Evolutionary conservation across 64 coral and sea anemone genomes (phyloP).

Genomic region (Pachyseris speciosa): DNA sequence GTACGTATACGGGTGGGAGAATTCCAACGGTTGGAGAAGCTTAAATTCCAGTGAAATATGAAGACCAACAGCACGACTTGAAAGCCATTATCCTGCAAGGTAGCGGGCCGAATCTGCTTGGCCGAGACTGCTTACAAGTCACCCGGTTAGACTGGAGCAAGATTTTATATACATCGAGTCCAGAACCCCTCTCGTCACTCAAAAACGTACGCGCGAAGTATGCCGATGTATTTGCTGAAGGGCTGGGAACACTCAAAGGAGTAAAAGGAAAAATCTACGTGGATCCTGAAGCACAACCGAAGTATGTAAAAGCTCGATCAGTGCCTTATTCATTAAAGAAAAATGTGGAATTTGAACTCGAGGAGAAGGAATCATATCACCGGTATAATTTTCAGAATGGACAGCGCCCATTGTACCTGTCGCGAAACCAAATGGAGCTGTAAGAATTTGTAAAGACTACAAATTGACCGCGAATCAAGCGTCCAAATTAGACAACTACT

Average conservation of each 20-base stretch:
- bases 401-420: slow-evolving; percentile 65
- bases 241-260: slow-evolving; percentile 57
- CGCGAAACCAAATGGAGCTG: slow-evolving; percentile 62
- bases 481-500: slow-evolving; percentile 70
- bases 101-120: slow-evolving; percentile 47
- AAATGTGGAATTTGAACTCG: slow-evolving; percentile 46
- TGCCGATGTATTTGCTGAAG: slow-evolving; percentile 52
- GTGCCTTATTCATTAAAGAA: slow-evolving; percentile 44
- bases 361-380: slow-evolving; percentile 38
- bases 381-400: slow-evolving; percentile 70
- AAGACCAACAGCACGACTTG: background rate
- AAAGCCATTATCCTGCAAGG: background rate
- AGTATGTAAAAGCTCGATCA: slow-evolving; percentile 38
- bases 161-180: background rate
- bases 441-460: slow-evolving; percentile 62
- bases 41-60: slow-evolving; percentile 34
- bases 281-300: slow-evolving; percentile 26
- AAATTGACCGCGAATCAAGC: slow-evolving; percentile 53
- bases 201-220: background rate
- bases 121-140: slow-evolving; percentile 16
- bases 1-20: slow-evolving; percentile 45
- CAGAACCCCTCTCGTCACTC: background rate
- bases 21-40: slow-evolving; percentile 26
- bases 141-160: slow-evolving; percentile 26
- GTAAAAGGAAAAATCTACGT: slow-evolving; percentile 55